A percentile compares a stretch with the other conserved stretches of the same genome.
Evolutionary conservation across 2,113 vertebrate genomes (phyloP).

Genomic region (Centropus unirufus): DNA sequence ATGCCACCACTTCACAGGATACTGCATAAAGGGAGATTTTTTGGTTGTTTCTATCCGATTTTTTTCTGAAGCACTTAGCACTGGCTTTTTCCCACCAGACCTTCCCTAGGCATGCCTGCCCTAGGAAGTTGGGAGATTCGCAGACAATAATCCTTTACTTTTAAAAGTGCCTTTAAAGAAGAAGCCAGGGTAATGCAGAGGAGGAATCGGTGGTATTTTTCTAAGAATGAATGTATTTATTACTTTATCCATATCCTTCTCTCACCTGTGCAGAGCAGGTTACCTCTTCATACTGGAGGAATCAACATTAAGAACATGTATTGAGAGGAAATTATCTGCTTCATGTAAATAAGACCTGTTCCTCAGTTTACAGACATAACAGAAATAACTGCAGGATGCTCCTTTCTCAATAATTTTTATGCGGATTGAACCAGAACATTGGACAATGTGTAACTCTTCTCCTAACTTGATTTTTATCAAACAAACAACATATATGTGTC

Average conservation of each 20-base stretch:
- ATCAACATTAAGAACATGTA: background rate
- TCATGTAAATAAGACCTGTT: background rate
- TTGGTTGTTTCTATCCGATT: background rate
- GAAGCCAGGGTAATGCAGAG: background rate
- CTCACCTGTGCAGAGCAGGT: background rate
- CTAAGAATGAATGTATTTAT: background rate
- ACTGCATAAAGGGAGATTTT: background rate
- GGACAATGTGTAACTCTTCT: background rate
- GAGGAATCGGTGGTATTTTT: background rate
- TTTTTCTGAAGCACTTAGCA: background rate
- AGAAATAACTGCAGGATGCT: background rate
- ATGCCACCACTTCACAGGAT: background rate
- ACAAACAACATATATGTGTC: background rate
- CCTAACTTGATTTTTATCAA: background rate
- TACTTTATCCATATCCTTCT: background rate
- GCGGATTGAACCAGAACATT: background rate
- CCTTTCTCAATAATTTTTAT: background rate
- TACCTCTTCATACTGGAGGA: background rate
- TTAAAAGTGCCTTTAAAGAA: background rate
- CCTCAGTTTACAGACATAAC: background rate
- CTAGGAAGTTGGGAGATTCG: background rate
- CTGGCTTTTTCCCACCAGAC: background rate
- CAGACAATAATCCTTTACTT: background rate
- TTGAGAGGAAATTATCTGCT: background rate
- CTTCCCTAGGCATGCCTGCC: background rate